A percentile compares a stretch with the other conserved stretches of the same genome.
These are phyloP conservation scores for Plectropomus leopardus DNA, from an alignment of 2,113 vertebrate species.

Conservation along the genomic window DNA sequence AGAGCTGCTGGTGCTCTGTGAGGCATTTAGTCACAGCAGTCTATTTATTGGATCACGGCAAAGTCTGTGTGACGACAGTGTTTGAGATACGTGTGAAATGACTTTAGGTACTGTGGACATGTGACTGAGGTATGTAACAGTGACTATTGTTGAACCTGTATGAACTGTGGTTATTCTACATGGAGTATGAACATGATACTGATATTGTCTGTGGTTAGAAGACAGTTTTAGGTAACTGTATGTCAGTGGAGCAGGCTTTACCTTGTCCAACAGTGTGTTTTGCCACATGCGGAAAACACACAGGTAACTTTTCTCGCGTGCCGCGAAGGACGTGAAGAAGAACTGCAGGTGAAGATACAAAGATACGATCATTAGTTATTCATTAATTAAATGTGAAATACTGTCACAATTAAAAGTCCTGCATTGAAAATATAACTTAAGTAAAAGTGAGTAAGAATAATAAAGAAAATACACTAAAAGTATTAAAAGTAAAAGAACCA, in stretches of 20 bases:
- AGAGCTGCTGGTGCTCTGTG: slow-evolving; percentile 8
- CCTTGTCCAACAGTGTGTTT: slow-evolving; percentile 92
- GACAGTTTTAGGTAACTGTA: background rate
- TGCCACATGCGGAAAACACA: slow-evolving; percentile 95
- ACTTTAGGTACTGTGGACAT: background rate
- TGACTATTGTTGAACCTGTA: background rate
- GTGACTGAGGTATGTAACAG: background rate
- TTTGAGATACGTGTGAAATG: background rate
- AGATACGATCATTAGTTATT: background rate
- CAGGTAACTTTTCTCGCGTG: slow-evolving; percentile 93
- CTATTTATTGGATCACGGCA: background rate
- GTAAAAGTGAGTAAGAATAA: too few relatives aligned
- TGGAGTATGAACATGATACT: background rate
- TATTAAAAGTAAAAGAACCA: too few relatives aligned
- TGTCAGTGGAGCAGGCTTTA: slow-evolving; percentile 61
- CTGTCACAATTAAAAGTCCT: too few relatives aligned
- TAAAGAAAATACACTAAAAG: too few relatives aligned
- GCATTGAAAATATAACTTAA: too few relatives aligned
- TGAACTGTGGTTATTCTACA: background rate
- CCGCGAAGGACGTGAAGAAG: slow-evolving; percentile 94
- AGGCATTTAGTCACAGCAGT: background rate
- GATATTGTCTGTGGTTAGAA: background rate
- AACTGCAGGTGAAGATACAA: slow-evolving; percentile 78
- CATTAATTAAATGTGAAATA: background rate
- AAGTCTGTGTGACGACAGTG: background rate